A percentile compares a stretch with the other conserved stretches of the same genome.
phyloP scores from a whole-genome alignment of 2,888 invertebrate species.

The Tetragonisca angustula region DNA sequence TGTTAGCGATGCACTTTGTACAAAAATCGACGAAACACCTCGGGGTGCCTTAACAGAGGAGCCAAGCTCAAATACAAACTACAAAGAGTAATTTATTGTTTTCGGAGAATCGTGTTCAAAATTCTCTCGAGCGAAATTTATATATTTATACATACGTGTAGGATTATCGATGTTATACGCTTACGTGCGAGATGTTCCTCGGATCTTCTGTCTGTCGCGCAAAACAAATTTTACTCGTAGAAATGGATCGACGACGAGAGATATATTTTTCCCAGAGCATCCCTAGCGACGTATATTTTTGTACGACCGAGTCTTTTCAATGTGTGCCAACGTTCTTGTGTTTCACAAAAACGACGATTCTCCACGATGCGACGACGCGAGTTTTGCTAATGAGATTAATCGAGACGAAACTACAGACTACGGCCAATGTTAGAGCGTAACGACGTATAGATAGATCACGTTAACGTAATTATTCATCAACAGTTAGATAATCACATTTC shows the following conservation, averaged over 20 bases:
- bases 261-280: slow-evolving; percentile 46
- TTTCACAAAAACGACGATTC: too few relatives aligned
- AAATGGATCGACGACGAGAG: not conserved
- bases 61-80: slow-evolving; percentile 42
- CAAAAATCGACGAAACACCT: slow-evolving; percentile 27
- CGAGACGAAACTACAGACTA: slow-evolving; percentile 6
- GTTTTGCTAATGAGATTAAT: slow-evolving; percentile 45
- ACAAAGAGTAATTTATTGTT: slow-evolving; percentile 74
- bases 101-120: slow-evolving; percentile 24
- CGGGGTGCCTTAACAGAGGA: slow-evolving; percentile 58
- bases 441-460: slow-evolving; percentile 79
- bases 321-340: slow-evolving; percentile 59
- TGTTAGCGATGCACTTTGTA: slow-evolving; percentile 41
- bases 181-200: slow-evolving; percentile 16
- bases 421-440: slow-evolving; percentile 80
- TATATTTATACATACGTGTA: not conserved
- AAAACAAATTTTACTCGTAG: not conserved
- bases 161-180: slow-evolving; percentile 20
- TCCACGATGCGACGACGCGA: not conserved
- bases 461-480: slow-evolving; percentile 45
- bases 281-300: slow-evolving; percentile 57
- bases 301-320: slow-evolving; percentile 56
- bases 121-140: slow-evolving; percentile 21
- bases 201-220: not conserved
- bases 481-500: slow-evolving; percentile 30